These are phyloP conservation scores for Echiichthys vipera DNA, from an alignment of 2,797 vertebrate genomes.

Conservation along the genomic window DNA sequence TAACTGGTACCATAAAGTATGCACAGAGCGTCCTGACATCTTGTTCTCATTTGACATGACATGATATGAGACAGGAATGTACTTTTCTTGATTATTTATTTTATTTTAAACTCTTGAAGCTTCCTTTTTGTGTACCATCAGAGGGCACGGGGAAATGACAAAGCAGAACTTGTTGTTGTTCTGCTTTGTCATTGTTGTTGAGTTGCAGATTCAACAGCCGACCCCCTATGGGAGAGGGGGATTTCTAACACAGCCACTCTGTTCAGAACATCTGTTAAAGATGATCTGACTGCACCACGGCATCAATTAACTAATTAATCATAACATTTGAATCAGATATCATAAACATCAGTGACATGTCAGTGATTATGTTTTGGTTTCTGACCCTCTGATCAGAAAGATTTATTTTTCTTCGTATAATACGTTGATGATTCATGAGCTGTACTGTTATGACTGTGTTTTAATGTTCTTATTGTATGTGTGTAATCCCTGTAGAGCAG, in stretches of 20 bases:
- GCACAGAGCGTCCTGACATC: conserved; percentile 20
- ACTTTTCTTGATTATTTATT: not conserved
- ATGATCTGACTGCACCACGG: not conserved
- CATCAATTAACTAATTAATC: not conserved
- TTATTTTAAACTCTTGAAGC: not conserved
- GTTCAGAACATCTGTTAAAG: conserved; percentile 20
- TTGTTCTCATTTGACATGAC: conserved; percentile 44
- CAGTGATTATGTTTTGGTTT: not conserved
- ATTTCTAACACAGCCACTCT: conserved; percentile 58
- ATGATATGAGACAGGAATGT: not conserved
- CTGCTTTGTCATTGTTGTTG: conserved; percentile 26
- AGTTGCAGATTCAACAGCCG: conserved; percentile 10
- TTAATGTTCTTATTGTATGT: not conserved
- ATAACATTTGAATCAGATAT: not conserved
- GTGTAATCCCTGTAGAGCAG: not conserved
- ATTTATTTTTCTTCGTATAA: too few species aligned
- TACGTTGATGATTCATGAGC: not conserved
- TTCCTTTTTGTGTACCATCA: not conserved
- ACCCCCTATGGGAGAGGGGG: conserved; percentile 58
- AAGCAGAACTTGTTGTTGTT: not conserved
- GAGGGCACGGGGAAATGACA: not conserved
- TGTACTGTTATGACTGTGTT: not conserved
- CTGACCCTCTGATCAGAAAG: not conserved
- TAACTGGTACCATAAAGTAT: conserved; percentile 12
- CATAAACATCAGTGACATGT: not conserved